Conservation (phyloP, 2,888 invertebrate genomes). For the Liodrosophila aerea region DNA sequence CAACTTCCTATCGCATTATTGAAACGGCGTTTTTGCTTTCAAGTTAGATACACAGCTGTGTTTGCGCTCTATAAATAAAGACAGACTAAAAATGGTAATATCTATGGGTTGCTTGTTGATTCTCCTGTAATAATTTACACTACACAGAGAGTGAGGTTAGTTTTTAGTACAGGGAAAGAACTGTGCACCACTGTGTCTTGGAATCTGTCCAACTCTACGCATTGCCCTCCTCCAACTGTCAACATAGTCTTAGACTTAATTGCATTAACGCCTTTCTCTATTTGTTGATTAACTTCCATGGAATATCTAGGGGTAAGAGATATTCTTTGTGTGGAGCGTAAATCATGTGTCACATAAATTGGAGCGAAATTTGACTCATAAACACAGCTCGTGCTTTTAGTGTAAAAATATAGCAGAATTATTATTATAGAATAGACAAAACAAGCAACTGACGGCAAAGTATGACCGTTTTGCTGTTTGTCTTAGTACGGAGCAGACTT, state of each 20-base stretch:
- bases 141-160: conserved; percentile 5
- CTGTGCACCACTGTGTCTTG: not conserved
- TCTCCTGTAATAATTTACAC: conserved; percentile 40
- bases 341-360: too few species aligned
- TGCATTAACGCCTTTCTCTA: conserved; percentile 46
- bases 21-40: conserved; percentile 57
- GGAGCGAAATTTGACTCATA: too few species aligned
- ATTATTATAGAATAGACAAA: too few species aligned
- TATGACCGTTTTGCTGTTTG: too few species aligned
- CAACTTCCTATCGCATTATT: conserved; percentile 30
- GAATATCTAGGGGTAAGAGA: too few species aligned
- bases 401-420: too few species aligned
- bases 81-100: conserved; percentile 71
- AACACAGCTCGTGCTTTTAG: too few species aligned
- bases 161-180: not conserved
- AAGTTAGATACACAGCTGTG: conserved; percentile 63
- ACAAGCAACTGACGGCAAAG: too few species aligned
- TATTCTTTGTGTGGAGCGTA: too few species aligned
- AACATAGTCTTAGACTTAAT: conserved; percentile 41
- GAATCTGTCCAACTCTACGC: not conserved
- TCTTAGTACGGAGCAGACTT: too few species aligned
- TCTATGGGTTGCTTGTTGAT: conserved; percentile 37
- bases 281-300: too few species aligned
- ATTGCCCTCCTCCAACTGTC: conserved; percentile 21
- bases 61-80: conserved; percentile 73